Evolutionary conservation across 2,113 vertebrate genomes (phyloP).

Genomic region (Raphicerus campestris): DNA sequence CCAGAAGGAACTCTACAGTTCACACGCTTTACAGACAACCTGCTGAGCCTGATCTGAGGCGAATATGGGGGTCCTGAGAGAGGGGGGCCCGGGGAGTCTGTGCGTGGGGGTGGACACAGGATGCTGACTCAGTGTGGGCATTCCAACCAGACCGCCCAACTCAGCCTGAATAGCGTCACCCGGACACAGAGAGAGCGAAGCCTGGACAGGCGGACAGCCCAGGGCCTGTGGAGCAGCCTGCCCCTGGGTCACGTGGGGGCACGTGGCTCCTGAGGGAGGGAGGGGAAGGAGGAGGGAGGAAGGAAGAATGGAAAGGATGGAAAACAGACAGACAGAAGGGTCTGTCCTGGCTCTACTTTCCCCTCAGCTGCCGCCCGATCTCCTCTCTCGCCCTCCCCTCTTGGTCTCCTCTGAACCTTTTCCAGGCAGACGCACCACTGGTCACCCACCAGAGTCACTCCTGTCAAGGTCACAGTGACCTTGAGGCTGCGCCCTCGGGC

Average conservation of each 20-base stretch:
- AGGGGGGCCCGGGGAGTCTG: background rate
- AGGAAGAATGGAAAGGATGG: background rate
- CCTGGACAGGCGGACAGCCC: background rate
- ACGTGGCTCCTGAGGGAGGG: background rate
- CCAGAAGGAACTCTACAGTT: background rate
- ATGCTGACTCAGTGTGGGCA: background rate
- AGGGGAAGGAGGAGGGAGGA: background rate
- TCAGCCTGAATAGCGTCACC: background rate
- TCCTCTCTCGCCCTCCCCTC: background rate
- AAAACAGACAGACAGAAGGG: background rate
- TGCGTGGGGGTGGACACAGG: background rate
- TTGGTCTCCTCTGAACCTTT: no score
- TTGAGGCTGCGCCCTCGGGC: background rate
- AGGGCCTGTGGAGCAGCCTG: no score
- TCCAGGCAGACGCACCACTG: background rate
- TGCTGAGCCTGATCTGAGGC: background rate
- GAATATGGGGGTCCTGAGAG: background rate
- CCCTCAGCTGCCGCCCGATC: background rate
- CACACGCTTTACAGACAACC: background rate
- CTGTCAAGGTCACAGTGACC: background rate
- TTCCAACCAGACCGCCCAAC: background rate
- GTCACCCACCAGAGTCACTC: background rate
- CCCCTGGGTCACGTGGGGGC: background rate
- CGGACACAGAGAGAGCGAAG: background rate
- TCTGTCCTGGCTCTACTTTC: background rate